Base-by-base conservation (phyloP, 1,140 invertebrate species). In the Cydia amplana region DNA sequence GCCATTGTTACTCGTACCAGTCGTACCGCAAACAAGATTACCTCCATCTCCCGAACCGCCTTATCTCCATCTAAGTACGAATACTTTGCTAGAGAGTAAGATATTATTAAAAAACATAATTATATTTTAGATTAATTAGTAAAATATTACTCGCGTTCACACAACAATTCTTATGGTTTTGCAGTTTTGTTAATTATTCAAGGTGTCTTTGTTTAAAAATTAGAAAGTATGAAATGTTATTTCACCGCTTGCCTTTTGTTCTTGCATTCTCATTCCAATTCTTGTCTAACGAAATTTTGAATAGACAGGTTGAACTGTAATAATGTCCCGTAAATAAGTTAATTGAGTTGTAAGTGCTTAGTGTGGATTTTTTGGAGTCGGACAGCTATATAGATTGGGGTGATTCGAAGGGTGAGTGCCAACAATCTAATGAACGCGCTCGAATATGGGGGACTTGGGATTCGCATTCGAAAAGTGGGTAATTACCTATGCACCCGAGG, bases 401-500 rank as follows among this genome's bases (percentile, higher is more conserved):
- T 32, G 46, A 76, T 14, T 72, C 49, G 32, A 73, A 77, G 80
- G 80, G 83, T 72, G 77, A 76, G 82, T 80, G 79, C 73, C 64
- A 80, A 83, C 73, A 77, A 76, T 77, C 77, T 85, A 81, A 85
- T 83, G 75, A 83, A 79, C 60, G 76, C 74, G 49, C 75, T 51
- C 72, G 70, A 76, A 77, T 51, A 73, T 55, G 63, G 75, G 82
- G 79, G 74, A 46, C 75, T 75, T 20, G 75, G 75, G 72, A 80
- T 72, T 78, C 79, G 75, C 23, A 46, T 73, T 51, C n/a, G 36
- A 25, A 23, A 74, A 74, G 28, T 70, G 74, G 77, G 80, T 79
- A 85, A 76, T 79, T 79, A 85, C 83, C 83, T 82, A 83, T 81
- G 70, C 74, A 75, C 83, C 76, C 75, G 55, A 43, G 78, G 78